Evolutionary conservation across 1,140 invertebrate genomes (phyloP).

Genomic region (Heterodera carotae): DNA sequence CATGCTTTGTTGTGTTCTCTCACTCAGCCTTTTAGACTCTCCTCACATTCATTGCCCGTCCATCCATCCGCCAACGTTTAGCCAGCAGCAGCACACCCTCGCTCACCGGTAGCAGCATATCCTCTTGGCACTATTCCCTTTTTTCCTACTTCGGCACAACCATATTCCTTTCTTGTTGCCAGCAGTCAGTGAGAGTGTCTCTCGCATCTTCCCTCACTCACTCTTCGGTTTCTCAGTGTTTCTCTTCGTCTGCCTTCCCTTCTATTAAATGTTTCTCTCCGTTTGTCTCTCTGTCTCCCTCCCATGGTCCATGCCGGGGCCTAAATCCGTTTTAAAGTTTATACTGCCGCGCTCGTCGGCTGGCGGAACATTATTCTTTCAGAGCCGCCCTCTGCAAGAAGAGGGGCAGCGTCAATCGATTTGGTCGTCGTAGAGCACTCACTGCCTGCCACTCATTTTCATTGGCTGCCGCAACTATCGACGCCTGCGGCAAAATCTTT

Average conservation of each 20-base stretch:
- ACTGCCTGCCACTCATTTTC: no score
- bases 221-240: neutral
- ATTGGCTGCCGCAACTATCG: neutral
- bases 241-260: neutral
- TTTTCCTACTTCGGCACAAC: neutral
- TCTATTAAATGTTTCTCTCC: neutral
- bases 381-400: neutral
- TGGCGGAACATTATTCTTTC: neutral
- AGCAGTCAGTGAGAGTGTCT: neutral
- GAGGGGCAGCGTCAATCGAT: neutral
- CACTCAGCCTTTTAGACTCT: no score
- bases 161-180: neutral
- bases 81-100: neutral
- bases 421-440: neutral
- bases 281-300: neutral
- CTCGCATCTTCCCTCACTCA: neutral
- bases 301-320: neutral
- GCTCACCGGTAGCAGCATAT: neutral
- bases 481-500: neutral
- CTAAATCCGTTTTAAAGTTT: constrained; percentile 1
- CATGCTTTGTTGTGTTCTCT: neutral
- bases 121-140: neutral
- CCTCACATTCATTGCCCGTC: neutral
- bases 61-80: neutral
- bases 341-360: neutral